Evolutionary conservation across 1,140 invertebrate species (phyloP), one percentile per base, ranked within the genome.

Genomic region (Battus philenor): DNA sequence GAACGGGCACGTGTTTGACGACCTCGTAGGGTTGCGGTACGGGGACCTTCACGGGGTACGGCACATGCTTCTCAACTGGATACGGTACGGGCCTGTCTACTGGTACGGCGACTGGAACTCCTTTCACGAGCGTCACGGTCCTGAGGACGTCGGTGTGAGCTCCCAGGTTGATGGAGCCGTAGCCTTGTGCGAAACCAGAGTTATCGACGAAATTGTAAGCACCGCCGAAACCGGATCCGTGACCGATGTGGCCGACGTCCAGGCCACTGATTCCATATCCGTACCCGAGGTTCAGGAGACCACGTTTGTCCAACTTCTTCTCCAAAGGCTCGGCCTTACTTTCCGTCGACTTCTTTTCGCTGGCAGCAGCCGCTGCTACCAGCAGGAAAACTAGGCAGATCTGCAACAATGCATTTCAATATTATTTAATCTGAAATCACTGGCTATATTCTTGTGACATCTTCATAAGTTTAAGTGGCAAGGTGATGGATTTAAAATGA

Each of bases 121-220:
- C 91, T 74, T 93, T 93, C 29, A 91, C 88, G 10, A 93, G 80
- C 18, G 91, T 92, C 61, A 93, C 85, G 45, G 91, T 93, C 73
- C 91, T 94, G 58, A 91, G 87, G 52, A 92, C 87, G 56, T 90
- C 88, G 63, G 87, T 86, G 61, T 87, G 87, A 47, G 81, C 85
- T 44, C 87, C 88, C 52, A 87, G 87, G 38, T 69, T 59, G 72
- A 71, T 78, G 44, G 51, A 45, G 27, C 80, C 84, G 47, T 75
- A 74, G 31, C 70, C 68, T 44, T 84, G 64, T 38, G 83, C 83
- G 31, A 75, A 68, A 39, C 67, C 62, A 46, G 81, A 86, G 11
- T 87, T 76, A 11, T 87, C 86, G 45, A 89, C 80, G 16, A 88
- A 80, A 56, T 90, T 89, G 63, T 87, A 87, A 10, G 91, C 90